Evolutionary conservation across 2,113 vertebrate genomes (phyloP).

Genomic region (Fulmarus glacialis): DNA sequence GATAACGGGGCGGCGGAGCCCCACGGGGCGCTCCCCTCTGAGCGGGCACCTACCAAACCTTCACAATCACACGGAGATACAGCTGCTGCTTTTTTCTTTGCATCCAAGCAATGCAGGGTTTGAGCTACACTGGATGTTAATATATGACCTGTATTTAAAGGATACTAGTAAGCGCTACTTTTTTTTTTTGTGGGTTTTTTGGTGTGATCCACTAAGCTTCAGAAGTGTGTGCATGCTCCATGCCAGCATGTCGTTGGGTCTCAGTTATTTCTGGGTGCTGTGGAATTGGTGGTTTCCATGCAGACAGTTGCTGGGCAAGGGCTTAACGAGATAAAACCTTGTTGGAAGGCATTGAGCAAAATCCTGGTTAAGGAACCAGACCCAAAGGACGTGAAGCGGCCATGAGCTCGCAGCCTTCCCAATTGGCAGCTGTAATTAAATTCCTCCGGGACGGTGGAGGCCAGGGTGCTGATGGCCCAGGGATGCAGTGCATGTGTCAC

Average conservation of each 20-base stretch:
- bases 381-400: not conserved
- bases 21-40: accelerated
- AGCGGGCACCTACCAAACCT: not conserved
- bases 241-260: not conserved
- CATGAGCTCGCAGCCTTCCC: not conserved
- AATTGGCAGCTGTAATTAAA: not conserved
- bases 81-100: not conserved
- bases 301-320: not conserved
- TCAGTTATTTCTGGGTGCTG: not conserved
- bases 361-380: not conserved
- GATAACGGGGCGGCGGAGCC: not conserved
- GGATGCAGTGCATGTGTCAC: not conserved
- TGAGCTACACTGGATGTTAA: accelerated
- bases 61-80: accelerated
- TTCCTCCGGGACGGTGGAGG: not conserved
- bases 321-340: not conserved
- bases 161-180: not conserved
- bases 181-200: not conserved
- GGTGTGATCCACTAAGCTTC: not conserved
- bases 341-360: not conserved
- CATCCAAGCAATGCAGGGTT: not conserved
- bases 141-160: not conserved
- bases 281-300: not conserved
- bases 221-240: not conserved
- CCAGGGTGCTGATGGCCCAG: not conserved